phyloP scores from a whole-genome alignment of 1,140 invertebrate species.

The Trigoniulus corallinus region DNA sequence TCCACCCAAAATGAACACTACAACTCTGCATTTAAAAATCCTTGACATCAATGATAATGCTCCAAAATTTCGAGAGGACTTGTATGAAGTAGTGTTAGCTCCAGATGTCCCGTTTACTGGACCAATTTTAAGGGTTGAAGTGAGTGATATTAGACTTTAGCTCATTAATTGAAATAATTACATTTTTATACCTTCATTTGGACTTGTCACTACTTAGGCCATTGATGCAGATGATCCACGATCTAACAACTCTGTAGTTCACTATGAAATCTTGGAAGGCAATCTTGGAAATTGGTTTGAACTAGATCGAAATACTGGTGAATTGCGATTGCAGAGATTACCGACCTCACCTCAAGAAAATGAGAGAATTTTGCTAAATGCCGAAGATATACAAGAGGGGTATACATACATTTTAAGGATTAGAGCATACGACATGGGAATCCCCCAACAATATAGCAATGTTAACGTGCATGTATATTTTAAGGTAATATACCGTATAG shows the following conservation, averaged over 20 bases:
- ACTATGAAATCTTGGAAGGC: slow-evolving; percentile 63
- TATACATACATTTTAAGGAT: slow-evolving; percentile 12
- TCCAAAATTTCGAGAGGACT: slow-evolving; percentile 56
- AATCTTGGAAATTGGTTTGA: slow-evolving; percentile 61
- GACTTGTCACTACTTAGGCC: slow-evolving; percentile 31
- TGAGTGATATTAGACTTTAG: slow-evolving; percentile 9
- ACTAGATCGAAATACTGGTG: neutral
- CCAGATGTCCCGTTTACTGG: slow-evolving; percentile 37
- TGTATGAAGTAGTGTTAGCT: slow-evolving; percentile 66
- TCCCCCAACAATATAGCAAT: slow-evolving; percentile 13
- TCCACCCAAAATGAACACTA: neutral
- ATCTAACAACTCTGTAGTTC: slow-evolving; percentile 61
- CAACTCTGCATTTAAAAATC: slow-evolving; percentile 29
- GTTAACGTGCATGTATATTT: slow-evolving; percentile 14
- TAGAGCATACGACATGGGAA: slow-evolving; percentile 17
- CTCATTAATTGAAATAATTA: neutral
- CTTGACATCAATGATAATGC: slow-evolving; percentile 75
- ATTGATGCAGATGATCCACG: slow-evolving; percentile 60
- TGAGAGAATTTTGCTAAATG: neutral
- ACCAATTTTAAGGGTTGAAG: slow-evolving; percentile 19
- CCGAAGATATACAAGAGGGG: slow-evolving; percentile 13
- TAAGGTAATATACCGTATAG: too few species aligned
- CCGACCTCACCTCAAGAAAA: neutral
- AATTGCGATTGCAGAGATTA: neutral
- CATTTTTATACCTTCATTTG: slow-evolving; percentile 6